Conservation (phyloP, 2,888 invertebrate genomes). For the Thelaira solivaga region DNA sequence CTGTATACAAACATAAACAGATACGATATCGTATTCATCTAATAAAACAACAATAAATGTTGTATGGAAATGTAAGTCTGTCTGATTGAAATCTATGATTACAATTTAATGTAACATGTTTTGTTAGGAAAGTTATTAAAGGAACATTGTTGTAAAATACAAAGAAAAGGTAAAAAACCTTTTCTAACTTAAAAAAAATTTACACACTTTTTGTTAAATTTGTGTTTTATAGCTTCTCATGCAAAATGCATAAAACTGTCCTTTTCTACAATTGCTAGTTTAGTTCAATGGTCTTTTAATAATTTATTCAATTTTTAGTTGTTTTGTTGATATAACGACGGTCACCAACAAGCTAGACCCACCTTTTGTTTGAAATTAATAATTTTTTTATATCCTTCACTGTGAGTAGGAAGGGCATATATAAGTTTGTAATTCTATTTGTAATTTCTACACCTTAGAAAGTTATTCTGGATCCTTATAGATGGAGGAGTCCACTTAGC, state of each 20-base stretch:
- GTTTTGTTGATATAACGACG: constrained; percentile 6
- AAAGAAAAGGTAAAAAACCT: background rate
- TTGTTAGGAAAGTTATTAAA: background rate
- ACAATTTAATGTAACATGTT: constrained; percentile 11
- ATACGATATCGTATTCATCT: too few species aligned
- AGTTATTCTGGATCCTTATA: too few species aligned
- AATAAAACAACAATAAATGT: too few species aligned
- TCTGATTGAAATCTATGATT: constrained; percentile 14
- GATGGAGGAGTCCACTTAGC: too few species aligned
- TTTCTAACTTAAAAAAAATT: background rate
- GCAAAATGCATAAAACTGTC: background rate
- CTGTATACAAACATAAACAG: too few species aligned
- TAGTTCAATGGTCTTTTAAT: constrained; percentile 40
- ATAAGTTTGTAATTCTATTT: too few species aligned
- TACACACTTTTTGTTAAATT: background rate
- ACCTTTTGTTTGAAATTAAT: constrained; percentile 14
- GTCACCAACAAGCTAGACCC: background rate
- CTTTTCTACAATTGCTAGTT: background rate
- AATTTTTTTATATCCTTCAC: too few species aligned
- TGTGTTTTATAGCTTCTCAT: background rate
- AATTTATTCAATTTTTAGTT: constrained; percentile 29
- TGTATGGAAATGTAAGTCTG: background rate
- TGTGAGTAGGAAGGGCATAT: too few species aligned
- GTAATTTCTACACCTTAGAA: too few species aligned
- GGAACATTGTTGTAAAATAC: background rate